Conservation (phyloP, 2,797 vertebrate genomes). For the Schizothorax lantsangensis region DNA sequence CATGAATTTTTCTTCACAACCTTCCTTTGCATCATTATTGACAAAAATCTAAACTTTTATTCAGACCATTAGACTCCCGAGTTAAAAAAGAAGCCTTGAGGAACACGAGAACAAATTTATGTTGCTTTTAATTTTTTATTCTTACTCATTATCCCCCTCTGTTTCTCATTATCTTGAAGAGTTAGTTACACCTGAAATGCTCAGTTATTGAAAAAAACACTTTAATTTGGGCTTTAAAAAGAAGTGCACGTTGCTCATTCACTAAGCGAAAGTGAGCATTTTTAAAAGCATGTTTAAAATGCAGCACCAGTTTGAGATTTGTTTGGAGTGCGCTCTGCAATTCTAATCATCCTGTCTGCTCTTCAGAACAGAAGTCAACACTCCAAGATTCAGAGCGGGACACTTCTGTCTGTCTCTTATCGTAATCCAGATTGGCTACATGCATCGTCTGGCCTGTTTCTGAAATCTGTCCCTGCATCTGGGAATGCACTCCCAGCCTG, state of each 20-base stretch:
- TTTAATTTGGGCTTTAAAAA: slow-evolving; percentile 1
- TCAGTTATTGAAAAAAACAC: slow-evolving; percentile 11
- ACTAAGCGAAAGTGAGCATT: neutral
- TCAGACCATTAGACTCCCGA: neutral
- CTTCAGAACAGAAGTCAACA: slow-evolving; percentile 34
- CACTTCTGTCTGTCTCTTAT: slow-evolving; percentile 35
- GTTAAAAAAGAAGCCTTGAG: neutral
- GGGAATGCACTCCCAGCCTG: slow-evolving; percentile 34
- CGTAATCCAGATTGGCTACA: slow-evolving; percentile 47
- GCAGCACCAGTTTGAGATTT: slow-evolving; percentile 4
- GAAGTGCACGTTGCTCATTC: neutral
- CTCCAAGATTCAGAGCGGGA: slow-evolving; percentile 20
- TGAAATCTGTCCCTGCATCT: slow-evolving; percentile 41
- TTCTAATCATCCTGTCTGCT: slow-evolving; percentile 23
- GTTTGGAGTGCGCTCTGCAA: neutral
- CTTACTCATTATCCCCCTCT: neutral
- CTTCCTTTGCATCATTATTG: neutral
- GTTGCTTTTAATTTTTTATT: slow-evolving; percentile 6
- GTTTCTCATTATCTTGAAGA: neutral
- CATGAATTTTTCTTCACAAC: neutral
- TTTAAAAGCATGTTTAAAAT: slow-evolving; percentile 15
- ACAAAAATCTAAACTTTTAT: neutral
- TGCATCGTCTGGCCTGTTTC: slow-evolving; percentile 48
- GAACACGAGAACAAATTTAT: neutral
- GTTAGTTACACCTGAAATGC: slow-evolving; percentile 7